Percentiles rank a stretch among this genome's conserved stretches.
Evolutionary conservation across 2,113 vertebrate species (phyloP).

Genomic region (Cyanoderma ruficeps): DNA sequence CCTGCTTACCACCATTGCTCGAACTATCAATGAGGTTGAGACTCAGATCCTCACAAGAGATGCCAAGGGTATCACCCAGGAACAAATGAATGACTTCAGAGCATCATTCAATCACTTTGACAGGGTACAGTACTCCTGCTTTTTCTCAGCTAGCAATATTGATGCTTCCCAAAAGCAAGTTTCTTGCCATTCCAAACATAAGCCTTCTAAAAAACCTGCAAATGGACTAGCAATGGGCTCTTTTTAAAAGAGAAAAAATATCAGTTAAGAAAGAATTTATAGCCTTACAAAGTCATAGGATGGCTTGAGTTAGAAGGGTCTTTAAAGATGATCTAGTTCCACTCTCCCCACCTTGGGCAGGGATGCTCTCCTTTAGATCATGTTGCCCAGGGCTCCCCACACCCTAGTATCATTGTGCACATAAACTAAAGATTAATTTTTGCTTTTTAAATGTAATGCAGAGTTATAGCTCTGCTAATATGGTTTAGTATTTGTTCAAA

Average conservation of each 20-base stretch:
- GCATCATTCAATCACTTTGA: conserved; percentile 99
- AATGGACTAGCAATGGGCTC: background rate
- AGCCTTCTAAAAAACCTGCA: background rate
- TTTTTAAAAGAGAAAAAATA: background rate
- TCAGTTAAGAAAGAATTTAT: background rate
- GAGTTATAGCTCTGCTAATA: background rate
- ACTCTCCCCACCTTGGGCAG: background rate
- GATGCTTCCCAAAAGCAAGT: background rate
- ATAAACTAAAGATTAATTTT: background rate
- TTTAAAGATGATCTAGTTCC: background rate
- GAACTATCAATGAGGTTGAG: conserved; percentile 97
- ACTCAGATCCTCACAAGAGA: conserved; percentile 96
- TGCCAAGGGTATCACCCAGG: conserved; percentile 97
- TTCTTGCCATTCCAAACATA: background rate
- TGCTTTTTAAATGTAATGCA: background rate
- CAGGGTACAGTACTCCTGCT: conserved; percentile 81
- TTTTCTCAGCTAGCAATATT: background rate
- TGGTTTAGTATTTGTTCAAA: background rate
- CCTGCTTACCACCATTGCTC: conserved; percentile 93
- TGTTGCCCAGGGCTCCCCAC: background rate
- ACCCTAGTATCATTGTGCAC: background rate
- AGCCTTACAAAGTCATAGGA: background rate
- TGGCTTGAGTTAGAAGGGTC: background rate
- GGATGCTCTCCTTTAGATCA: background rate
- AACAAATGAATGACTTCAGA: conserved; percentile 98